phyloP scores from a whole-genome alignment of 2,888 invertebrate species.

The Melanostoma scalare region DNA sequence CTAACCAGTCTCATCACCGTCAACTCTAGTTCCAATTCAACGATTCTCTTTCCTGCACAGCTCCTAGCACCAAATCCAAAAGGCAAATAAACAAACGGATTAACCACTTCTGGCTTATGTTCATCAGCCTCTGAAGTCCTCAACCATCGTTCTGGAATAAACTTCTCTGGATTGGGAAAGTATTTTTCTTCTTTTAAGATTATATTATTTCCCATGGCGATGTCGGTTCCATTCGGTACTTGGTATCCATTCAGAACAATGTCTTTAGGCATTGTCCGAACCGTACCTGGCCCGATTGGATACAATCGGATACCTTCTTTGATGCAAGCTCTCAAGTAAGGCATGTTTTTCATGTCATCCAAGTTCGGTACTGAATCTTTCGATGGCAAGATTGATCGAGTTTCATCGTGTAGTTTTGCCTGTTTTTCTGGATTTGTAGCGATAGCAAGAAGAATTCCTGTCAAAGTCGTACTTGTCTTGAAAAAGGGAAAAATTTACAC shows the following conservation, averaged over 20 bases:
- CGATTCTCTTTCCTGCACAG: conserved; percentile 87
- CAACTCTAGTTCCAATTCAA: conserved; percentile 86
- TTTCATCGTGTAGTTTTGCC: conserved; percentile 84
- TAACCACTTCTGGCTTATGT: conserved; percentile 34
- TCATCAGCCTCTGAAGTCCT: conserved; percentile 74
- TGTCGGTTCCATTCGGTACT: conserved; percentile 86
- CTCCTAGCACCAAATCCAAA: conserved; percentile 87
- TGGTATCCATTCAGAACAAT: conserved; percentile 85
- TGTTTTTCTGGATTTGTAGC: conserved; percentile 86
- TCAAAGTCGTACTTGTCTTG: conserved; percentile 84
- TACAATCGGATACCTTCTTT: conserved; percentile 87
- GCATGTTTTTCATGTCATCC: conserved; percentile 82
- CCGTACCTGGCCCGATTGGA: conserved; percentile 85
- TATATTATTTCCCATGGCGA: conserved; percentile 87
- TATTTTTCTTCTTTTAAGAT: conserved; percentile 86
- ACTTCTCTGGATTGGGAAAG: conserved; percentile 85
- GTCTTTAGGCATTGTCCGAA: conserved; percentile 83
- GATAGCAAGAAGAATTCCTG: conserved; percentile 84
- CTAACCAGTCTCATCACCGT: conserved; percentile 75
- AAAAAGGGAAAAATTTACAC: conserved; percentile 57
- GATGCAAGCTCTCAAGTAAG: conserved; percentile 87
- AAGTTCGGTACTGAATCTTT: conserved; percentile 81
- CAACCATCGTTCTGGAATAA: conserved; percentile 89
- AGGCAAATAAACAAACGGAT: conserved; percentile 81
- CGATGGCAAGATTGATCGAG: conserved; percentile 81